Base-by-base conservation (phyloP, 1,140 invertebrate species). In the Drosophila guanche region DNA sequence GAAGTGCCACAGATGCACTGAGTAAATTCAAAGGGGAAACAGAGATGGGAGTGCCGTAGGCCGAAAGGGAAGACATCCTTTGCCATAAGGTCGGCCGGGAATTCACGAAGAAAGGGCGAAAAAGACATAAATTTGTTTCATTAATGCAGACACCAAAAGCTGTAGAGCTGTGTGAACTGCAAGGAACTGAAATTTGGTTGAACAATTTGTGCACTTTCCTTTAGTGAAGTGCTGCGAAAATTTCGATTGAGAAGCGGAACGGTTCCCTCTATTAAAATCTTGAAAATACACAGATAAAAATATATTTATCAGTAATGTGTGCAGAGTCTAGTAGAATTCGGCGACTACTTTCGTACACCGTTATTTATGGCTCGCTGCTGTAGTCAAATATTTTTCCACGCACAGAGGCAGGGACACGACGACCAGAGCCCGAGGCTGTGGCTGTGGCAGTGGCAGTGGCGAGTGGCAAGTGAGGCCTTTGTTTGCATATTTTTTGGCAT, bases 401-500 rank as follows among this genome's bases (percentile, higher is more conserved):
- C 58, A 73, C 53, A 16, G 42, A 6, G 29, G 4, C 16, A 25
- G 52, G 41, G 50, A 20, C 20, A 45, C 7, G 8, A 45, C 7
- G 8, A 12, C 1, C 25, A 37, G 8, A 4, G 33, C 10, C 33
- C 10, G 33, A 6, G 5, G 25, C 25, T 27, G n/a, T 8, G 27
- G 3, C 29, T 25, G 37, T 47, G 25, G 12, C 43, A 20, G 60
- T 8, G 48, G 47, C 59, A 27, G 14, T 33, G 41, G 33, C 43
- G 8, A 33, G 41, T 66, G 62, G 76, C 46, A 50, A 71, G 5
- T 57, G 59, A 42, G 59, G 53, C 60, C 65, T 76, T 76, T 62
- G 70, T 51, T 60, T 66, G 76, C 76, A 78, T 80, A 76, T 65
- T 81, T 80, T 76, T 72, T 46, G 65, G 65, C 65, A 52, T 71